Evolutionary conservation across 2,888 invertebrate species (phyloP), one percentile per base, ranked within the genome.

Genomic region (Drosophila macrothrix): DNA sequence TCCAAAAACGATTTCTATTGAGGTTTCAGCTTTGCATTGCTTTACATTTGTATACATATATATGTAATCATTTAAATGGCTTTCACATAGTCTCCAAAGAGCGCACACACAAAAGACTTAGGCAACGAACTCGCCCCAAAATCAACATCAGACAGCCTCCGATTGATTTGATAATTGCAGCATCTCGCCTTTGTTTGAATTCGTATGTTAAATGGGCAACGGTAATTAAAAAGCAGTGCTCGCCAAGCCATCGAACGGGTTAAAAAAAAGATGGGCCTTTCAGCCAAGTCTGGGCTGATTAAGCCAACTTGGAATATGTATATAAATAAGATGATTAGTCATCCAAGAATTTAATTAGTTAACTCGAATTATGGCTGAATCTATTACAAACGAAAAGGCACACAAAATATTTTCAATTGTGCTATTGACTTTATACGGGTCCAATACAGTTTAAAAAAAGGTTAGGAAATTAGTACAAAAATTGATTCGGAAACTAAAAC

Each of bases 51-150:
- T 46, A 4, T 25, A 16, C 25, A 46, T 16, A 25, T 46, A 22
- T 55, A 76, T 74, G 73, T 76, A 83, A 83, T 85, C 83, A 81
- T 86, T 83, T 74, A 78, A 88, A 78, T 87, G 80, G 80, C 85
- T 89, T 84, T 87, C 83, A 78, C 78, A 87, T 75, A 73, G 61
- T 70, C 67, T 76, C 60, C 58, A 60, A 71, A 74, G 49, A 35
- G 22, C 73, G 39, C 78, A 71, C 50, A 73, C 31, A 80, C 89
- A 88, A 89, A 90, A 90, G 90, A 90, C 91, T 90, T 86, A 74
- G 83, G 90, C 83, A 87, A 88, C 88, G 79, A 90, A 91, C 90
- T 83, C 84, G 82, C 81, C 82, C 83, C 80, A 81, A 86, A 73
- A 82, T 76, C 87, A 82, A 83, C 69, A 46, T 25, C 46, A 67